A percentile compares a stretch with the other conserved stretches of the same genome.
Evolutionary conservation across 1,140 invertebrate genomes (phyloP).

Genomic region (Procambarus virginalis): DNA sequence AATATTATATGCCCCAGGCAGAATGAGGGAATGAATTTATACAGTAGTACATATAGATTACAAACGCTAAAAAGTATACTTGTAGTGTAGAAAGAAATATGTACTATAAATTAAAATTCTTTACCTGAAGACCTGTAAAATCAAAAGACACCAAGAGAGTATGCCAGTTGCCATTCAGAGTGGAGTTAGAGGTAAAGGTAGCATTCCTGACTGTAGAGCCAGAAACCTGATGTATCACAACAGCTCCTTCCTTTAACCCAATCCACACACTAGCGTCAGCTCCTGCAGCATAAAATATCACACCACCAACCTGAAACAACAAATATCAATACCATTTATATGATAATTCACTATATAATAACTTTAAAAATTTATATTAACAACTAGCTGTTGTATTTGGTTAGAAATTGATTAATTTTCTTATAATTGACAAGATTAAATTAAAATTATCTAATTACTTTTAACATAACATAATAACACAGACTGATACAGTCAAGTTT

Average conservation of each 20-base stretch:
- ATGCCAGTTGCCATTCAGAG: conserved; percentile 73
- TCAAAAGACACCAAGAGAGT: conserved; percentile 68
- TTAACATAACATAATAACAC: too few species aligned
- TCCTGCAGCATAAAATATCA: conserved; percentile 49
- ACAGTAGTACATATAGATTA: too few species aligned
- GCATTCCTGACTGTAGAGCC: conserved; percentile 29
- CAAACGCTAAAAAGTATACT: too few species aligned
- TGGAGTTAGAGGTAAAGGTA: conserved; percentile 53
- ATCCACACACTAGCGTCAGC: conserved; percentile 49
- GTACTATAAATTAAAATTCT: background rate
- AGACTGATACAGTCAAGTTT: too few species aligned
- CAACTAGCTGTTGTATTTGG: too few species aligned
- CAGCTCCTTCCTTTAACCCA: background rate
- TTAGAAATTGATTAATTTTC: too few species aligned
- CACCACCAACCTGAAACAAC: conserved; percentile 63
- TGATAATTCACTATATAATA: background rate
- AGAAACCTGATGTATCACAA: conserved; percentile 57
- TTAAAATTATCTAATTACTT: too few species aligned
- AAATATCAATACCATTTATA: background rate
- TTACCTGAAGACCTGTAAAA: conserved; percentile 50
- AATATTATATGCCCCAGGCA: too few species aligned
- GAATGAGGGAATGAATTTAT: too few species aligned
- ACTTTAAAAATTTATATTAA: too few species aligned
- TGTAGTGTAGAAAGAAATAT: background rate
- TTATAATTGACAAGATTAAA: too few species aligned